Percentiles rank a stretch among this genome's conserved stretches.
Conservation (phyloP, 2,113 vertebrate species). For the Bos indicus region DNA sequence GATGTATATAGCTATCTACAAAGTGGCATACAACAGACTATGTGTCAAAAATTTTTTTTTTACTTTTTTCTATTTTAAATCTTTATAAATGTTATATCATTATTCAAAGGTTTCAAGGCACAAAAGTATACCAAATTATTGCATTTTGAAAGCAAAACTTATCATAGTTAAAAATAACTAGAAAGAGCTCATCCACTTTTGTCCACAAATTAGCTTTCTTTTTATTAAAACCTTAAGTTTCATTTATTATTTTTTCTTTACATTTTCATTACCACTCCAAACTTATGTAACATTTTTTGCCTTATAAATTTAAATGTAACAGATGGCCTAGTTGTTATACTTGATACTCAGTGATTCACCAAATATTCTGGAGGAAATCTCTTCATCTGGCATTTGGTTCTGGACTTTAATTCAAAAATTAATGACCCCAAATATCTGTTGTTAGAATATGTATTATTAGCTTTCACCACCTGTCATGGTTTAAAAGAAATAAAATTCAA, state of each 20-base stretch:
- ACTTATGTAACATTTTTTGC: conserved; percentile 25
- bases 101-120: conserved; percentile 29
- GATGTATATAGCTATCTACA: not conserved
- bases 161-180: conserved; percentile 50
- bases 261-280: conserved; percentile 4
- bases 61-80: not conserved
- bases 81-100: not conserved
- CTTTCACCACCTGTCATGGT: conserved; percentile 25
- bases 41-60: not conserved
- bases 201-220: conserved; percentile 62
- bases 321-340: not conserved
- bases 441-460: not conserved
- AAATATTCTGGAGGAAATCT: not conserved
- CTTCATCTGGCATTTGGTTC: conserved; percentile 26
- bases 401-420: not conserved
- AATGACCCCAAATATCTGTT: not conserved
- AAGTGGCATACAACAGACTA: not conserved
- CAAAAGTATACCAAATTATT: conserved; percentile 19
- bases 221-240: conserved; percentile 67
- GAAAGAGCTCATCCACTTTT: conserved; percentile 44
- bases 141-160: not conserved
- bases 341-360: not conserved
- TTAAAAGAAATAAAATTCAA: conserved; percentile 48
- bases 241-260: conserved; percentile 54
- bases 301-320: conserved; percentile 50